phyloP scores from a whole-genome alignment of 2,888 invertebrate species.

The Netelia fuscicornis region DNA sequence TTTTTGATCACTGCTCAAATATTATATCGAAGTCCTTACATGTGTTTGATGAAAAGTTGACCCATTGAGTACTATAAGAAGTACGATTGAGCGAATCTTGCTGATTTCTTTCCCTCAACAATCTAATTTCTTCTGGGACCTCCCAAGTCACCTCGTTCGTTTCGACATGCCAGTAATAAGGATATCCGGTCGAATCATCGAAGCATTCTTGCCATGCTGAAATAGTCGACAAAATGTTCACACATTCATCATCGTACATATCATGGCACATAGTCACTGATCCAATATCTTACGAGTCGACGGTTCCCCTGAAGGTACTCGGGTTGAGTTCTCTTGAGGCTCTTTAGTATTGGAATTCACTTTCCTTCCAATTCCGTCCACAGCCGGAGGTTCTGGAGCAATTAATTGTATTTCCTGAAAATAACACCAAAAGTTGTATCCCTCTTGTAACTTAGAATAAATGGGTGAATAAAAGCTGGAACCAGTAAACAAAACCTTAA shows the following conservation, averaged over 20 bases:
- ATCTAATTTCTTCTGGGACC: constrained; percentile 85
- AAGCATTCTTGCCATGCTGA: constrained; percentile 89
- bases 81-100: constrained; percentile 69
- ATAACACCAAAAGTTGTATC: background rate
- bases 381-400: constrained; percentile 73
- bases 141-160: constrained; percentile 89
- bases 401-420: constrained; percentile 82
- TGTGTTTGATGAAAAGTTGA: constrained; percentile 73
- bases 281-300: constrained; percentile 46
- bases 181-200: constrained; percentile 87
- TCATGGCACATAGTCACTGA: background rate
- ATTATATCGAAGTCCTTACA: constrained; percentile 67
- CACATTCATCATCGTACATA: background rate
- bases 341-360: constrained; percentile 47
- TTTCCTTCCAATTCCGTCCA: constrained; percentile 28
- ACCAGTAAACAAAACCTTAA: constrained; percentile 75
- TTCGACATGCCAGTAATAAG: constrained; percentile 89
- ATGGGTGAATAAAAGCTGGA: background rate
- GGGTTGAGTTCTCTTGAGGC: constrained; percentile 24
- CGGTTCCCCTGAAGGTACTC: constrained; percentile 36
- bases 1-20: background rate
- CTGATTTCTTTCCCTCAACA: constrained; percentile 73
- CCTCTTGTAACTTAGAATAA: background rate
- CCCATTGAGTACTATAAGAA: constrained; percentile 75
- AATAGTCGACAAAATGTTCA: background rate